Conservation (phyloP, 2,113 vertebrate species). For the Penelope pileata region DNA sequence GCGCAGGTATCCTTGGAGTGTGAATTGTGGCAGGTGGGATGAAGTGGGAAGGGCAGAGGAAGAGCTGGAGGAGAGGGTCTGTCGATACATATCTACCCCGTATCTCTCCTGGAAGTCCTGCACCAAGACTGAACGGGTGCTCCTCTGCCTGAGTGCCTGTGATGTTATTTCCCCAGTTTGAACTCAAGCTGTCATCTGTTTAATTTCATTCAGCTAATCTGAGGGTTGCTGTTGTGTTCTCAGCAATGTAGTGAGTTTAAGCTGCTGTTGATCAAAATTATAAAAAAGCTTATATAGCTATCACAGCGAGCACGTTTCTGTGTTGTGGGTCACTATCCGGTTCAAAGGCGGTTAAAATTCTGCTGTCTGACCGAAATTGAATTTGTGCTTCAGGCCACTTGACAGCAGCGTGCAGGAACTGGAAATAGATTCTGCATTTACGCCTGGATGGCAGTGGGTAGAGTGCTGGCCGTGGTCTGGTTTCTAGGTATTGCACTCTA, state of each 20-base stretch:
- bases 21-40: neutral
- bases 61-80: neutral
- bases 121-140: neutral
- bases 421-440: neutral
- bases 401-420: neutral
- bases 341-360: neutral
- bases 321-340: neutral
- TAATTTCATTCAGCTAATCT: neutral
- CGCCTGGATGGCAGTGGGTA: neutral
- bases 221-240: neutral
- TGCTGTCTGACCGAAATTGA: neutral
- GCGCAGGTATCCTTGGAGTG: neutral
- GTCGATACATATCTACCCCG: rapidly evolving
- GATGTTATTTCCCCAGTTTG: neutral
- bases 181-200: neutral
- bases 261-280: neutral
- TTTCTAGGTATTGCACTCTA: neutral
- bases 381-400: neutral
- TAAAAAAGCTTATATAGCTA: neutral
- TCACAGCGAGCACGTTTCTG: neutral
- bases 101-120: neutral
- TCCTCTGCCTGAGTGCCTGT: neutral
- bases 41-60: neutral
- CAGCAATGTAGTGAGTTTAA: neutral
- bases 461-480: neutral